Percentiles rank a stretch among this genome's conserved stretches.
These are phyloP conservation scores for Polyommatus icarus DNA, from an alignment of 2,888 invertebrate genomes.

Conservation along the genomic window DNA sequence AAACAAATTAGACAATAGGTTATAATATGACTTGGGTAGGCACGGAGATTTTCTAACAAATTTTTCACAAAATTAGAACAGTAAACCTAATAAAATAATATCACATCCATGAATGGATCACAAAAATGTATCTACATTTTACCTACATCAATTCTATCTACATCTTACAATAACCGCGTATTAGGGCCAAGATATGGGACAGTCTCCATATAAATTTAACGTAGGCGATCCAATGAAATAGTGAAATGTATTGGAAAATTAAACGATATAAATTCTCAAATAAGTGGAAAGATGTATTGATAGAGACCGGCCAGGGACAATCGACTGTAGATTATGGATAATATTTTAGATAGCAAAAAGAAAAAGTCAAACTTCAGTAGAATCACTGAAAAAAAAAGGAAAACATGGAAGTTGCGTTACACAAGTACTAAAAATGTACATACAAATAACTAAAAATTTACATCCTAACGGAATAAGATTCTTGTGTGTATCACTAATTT, in stretches of 20 bases:
- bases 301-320: slow-evolving; percentile 36
- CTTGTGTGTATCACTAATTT: too few relatives aligned
- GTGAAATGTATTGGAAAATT: slow-evolving; percentile 46
- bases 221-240: slow-evolving; percentile 37
- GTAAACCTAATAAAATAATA: not conserved
- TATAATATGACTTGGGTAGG: too few relatives aligned
- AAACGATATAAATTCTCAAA: slow-evolving; percentile 42
- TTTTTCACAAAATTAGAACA: too few relatives aligned
- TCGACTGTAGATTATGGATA: not conserved
- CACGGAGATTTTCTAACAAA: too few relatives aligned
- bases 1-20: too few relatives aligned
- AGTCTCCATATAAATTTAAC: slow-evolving; percentile 30
- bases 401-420: not conserved
- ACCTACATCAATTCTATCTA: too few relatives aligned
- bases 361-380: not conserved
- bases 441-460: too few relatives aligned
- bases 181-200: not conserved
- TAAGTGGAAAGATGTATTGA: slow-evolving; percentile 48
- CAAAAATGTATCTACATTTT: not conserved
- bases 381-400: not conserved
- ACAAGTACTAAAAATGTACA: too few relatives aligned
- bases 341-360: not conserved
- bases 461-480: too few relatives aligned
- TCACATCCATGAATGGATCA: not conserved
- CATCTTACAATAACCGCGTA: not conserved